Evolutionary conservation across 2,113 vertebrate species (phyloP).

Genomic region (Austrofundulus limnaeus): DNA sequence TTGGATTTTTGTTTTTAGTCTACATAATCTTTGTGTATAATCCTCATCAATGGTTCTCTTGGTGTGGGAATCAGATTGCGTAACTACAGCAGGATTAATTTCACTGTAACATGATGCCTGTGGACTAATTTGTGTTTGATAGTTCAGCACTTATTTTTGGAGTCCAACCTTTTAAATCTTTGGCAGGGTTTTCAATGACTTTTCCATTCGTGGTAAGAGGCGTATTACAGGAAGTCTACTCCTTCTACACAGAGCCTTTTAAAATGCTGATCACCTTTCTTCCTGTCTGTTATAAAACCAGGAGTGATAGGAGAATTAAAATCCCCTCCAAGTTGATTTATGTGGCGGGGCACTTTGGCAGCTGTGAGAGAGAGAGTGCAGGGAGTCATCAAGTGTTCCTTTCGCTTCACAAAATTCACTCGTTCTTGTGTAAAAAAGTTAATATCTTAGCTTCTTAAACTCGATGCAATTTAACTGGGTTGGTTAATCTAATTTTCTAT

Average conservation of each 20-base stretch:
- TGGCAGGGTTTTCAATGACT: slow-evolving; percentile 20
- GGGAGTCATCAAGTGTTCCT: slow-evolving; percentile 17
- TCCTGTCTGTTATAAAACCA: not conserved
- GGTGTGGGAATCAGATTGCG: no score
- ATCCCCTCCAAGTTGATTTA: slow-evolving; percentile 3
- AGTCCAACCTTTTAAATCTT: not conserved
- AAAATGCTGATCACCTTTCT: slow-evolving; percentile 1
- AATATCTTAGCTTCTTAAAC: no score
- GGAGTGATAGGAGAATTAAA: slow-evolving; percentile 1
- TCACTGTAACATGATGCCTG: not conserved
- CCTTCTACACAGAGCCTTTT: slow-evolving; percentile 9
- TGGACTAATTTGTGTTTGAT: slow-evolving; percentile 7
- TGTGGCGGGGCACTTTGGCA: slow-evolving; percentile 16
- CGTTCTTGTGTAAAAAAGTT: not conserved
- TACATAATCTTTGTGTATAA: no score
- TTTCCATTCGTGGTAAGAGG: slow-evolving; percentile 9
- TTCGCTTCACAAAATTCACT: not conserved
- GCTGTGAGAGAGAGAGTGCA: slow-evolving; percentile 34
- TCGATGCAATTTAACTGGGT: no score
- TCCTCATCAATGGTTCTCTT: no score
- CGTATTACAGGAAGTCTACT: not conserved
- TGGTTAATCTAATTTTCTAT: no score
- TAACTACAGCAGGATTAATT: no score
- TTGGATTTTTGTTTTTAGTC: no score
- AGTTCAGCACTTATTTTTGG: slow-evolving; percentile 1